Base-by-base conservation (phyloP, 2,888 invertebrate species). In the Vesta saturnalis region DNA sequence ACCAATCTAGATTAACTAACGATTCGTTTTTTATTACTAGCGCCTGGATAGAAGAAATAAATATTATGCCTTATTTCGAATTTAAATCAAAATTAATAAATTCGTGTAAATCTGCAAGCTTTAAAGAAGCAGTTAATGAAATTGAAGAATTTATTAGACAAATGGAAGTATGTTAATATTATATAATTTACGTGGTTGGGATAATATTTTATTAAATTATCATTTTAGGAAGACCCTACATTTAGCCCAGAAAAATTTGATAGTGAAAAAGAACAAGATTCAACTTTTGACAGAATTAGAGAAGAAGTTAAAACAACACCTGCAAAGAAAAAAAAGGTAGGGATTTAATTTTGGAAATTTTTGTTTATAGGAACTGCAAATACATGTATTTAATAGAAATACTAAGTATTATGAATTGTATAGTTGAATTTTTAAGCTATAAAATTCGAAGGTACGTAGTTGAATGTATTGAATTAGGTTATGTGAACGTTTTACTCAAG, bases 1-100 rank as follows among this genome's bases (percentile, higher is more conserved):
- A n/a, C n/a, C n/a, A n/a, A n/a, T n/a, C n/a, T n/a, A n/a, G n/a
- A n/a, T n/a, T 15, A 4, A 39, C 15, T 58, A 19, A 19, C 35
- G 3, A 39, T 61, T 67, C 15, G 69, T 64, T 23, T 71, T 67
- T 71, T 75, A 62, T 73, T 78, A 81, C 43, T 85, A 95, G 94
- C 85, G 96, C 94, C 4, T 97, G 95, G 95, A 94, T 97, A 73
- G 95, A 95, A 80, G 92, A 93, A 74, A 87, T 88, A 72, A 91
- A 92, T 79, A 91, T 97, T 60, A 94, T 93, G 83, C 92, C 92
- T 0, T 97, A 95, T 82, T 88, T 89, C 12, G 90, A 92, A 70
- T 91, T 88, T 82, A 95, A 94, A 83, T 92, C 93, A 21, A 90
- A 92, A 77, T 86, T 94, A 67, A 87, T 89, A 61, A 92, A 92